Evolutionary conservation across 2,888 invertebrate genomes (phyloP).

Genomic region (Cetonia aurata): DNA sequence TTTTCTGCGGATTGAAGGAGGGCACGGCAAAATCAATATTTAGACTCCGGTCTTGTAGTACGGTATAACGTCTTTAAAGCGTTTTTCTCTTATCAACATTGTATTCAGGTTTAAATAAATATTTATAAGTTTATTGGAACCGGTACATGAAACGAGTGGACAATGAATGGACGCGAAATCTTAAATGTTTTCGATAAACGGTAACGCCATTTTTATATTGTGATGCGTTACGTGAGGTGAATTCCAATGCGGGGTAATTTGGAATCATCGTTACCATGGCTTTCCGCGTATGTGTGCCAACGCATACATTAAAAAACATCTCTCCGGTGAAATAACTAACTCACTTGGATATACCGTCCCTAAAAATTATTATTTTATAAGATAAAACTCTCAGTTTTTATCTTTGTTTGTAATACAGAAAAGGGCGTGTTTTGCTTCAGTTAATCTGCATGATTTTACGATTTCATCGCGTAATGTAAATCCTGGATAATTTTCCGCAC

Average conservation of each 20-base stretch:
- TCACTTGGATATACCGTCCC: no score
- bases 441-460: no score
- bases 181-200: slow-evolving; percentile 25
- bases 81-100: slow-evolving; percentile 4
- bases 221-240: slow-evolving; percentile 7
- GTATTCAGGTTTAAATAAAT: slow-evolving; percentile 2
- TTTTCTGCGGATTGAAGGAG: slow-evolving; percentile 14
- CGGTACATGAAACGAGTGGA: slow-evolving; percentile 18
- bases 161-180: slow-evolving; percentile 18
- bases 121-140: slow-evolving; percentile 25
- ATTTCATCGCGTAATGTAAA: no score
- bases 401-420: no score
- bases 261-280: slow-evolving; percentile 14
- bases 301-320: slow-evolving; percentile 18
- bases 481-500: no score
- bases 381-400: no score
- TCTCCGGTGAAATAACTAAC: slow-evolving; percentile 3
- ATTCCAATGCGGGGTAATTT: slow-evolving; percentile 13
- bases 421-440: no score
- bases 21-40: slow-evolving; percentile 25
- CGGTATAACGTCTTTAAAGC: slow-evolving; percentile 8
- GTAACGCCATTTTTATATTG: slow-evolving; percentile 23
- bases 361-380: no score
- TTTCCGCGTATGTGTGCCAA: slow-evolving; percentile 3
- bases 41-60: background rate